Evolutionary conservation across 2,888 invertebrate genomes (phyloP).

Genomic region (Mamestra brassicae): DNA sequence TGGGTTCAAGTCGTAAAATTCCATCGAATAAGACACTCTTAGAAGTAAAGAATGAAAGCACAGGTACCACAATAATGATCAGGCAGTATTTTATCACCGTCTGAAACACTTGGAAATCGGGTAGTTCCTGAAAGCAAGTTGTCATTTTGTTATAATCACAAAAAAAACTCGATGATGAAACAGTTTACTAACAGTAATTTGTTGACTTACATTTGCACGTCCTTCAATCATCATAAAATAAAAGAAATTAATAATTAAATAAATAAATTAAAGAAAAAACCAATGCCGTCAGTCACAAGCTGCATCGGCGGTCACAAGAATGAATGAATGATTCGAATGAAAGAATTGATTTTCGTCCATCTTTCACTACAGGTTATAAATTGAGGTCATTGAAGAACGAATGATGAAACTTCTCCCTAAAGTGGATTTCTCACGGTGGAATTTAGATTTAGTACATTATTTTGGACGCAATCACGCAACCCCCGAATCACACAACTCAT

Average conservation of each 20-base stretch:
- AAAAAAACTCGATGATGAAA: neutral
- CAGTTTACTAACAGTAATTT: slow-evolving; percentile 3
- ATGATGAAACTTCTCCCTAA: neutral
- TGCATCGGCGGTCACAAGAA: slow-evolving; percentile 67
- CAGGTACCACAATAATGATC: slow-evolving; percentile 94
- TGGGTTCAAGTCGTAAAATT: slow-evolving; percentile 87
- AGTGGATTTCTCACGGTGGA: neutral
- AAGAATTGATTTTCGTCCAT: slow-evolving; percentile 15
- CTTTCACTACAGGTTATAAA: slow-evolving; percentile 23
- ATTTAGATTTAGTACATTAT: neutral
- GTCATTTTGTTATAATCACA: slow-evolving; percentile 30
- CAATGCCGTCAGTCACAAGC: slow-evolving; percentile 54
- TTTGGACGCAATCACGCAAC: no score
- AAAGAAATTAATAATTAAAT: slow-evolving; percentile 74
- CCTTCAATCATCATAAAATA: slow-evolving; percentile 89
- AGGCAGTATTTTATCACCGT: slow-evolving; percentile 94
- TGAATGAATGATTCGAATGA: slow-evolving; percentile 53
- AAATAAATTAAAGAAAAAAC: slow-evolving; percentile 63
- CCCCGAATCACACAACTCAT: no score
- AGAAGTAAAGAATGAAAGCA: slow-evolving; percentile 93
- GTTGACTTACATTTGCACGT: slow-evolving; percentile 87
- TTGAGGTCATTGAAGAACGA: neutral
- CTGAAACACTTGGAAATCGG: slow-evolving; percentile 94
- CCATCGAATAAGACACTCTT: slow-evolving; percentile 94
- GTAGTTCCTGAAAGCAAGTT: slow-evolving; percentile 90